These are phyloP conservation scores for Dallia pectoralis DNA, from an alignment of 2,797 vertebrate genomes.

Conservation along the genomic window DNA sequence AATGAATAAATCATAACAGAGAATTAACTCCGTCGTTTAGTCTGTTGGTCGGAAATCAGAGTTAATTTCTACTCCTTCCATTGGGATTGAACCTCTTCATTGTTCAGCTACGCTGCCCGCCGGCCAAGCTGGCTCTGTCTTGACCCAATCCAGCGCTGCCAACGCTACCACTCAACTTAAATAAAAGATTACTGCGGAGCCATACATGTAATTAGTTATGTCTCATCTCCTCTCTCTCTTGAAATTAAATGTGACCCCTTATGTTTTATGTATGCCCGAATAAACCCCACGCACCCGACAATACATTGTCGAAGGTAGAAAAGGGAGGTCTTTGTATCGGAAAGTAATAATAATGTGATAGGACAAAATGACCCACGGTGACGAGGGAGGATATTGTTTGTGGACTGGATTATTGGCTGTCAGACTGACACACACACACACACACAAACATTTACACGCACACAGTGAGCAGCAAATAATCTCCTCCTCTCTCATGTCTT, in stretches of 20 bases:
- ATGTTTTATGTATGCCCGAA: slow-evolving; percentile 77
- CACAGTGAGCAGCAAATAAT: slow-evolving; percentile 33
- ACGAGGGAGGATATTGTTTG: slow-evolving; percentile 33
- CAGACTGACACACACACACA: slow-evolving; percentile 7
- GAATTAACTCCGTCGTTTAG: slow-evolving; percentile 60
- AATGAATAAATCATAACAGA: slow-evolving; percentile 68
- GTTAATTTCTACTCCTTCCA: slow-evolving; percentile 57
- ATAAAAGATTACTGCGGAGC: slow-evolving; percentile 75
- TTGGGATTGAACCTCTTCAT: slow-evolving; percentile 55
- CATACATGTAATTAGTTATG: slow-evolving; percentile 78
- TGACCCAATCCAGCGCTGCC: slow-evolving; percentile 31
- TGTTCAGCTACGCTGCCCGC: slow-evolving; percentile 15
- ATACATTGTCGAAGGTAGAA: slow-evolving; percentile 50
- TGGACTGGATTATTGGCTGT: slow-evolving; percentile 8
- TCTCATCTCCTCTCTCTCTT: slow-evolving; percentile 65
- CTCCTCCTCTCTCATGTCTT: slow-evolving; percentile 44
- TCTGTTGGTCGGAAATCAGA: slow-evolving; percentile 55
- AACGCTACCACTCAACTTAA: slow-evolving; percentile 55
- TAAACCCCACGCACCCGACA: slow-evolving; percentile 58
- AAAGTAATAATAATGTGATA: slow-evolving; percentile 37
- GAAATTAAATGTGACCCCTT: slow-evolving; percentile 76
- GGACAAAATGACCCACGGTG: slow-evolving; percentile 51
- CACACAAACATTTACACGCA: slow-evolving; percentile 28
- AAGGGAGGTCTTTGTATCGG: slow-evolving; percentile 34
- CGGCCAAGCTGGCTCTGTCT: slow-evolving; percentile 60